Evolutionary conservation across 1,140 invertebrate species (phyloP), one percentile per base, ranked within the genome.

Genomic region (Eufriesea mexicana): DNA sequence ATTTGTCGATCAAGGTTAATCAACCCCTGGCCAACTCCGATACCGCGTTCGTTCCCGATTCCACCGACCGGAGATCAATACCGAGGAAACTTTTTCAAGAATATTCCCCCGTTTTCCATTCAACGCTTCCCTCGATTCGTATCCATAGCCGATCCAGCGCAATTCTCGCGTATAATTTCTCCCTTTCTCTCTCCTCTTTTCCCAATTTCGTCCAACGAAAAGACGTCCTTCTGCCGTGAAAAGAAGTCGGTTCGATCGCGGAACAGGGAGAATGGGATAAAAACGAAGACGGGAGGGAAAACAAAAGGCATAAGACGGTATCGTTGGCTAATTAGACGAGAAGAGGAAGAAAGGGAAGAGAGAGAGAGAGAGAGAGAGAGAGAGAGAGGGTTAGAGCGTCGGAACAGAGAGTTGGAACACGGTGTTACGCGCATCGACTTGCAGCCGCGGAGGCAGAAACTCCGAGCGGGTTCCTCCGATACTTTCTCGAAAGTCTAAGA

Each of bases 401-500:
- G n/a, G n/a, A n/a, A n/a, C n/a, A n/a, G n/a, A n/a, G n/a, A n/a
- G n/a, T n/a, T n/a, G n/a, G 23, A 51, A 47, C 20, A 72, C 35
- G 68, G 4, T 14, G 35, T 10, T 64, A 57, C 35, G 83, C 75
- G 16, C 42, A 59, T 54, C 67, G 49, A 66, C 35, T 85, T 72
- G 76, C 54, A 20, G 14, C 9, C 9, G 55, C 20, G 20, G 49
- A 67, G 25, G 51, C 35, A 35, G 42, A 75, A 82, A 85, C 81
- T 87, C 51, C 2, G 55, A 28, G 25, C 20, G 23, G 28, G 73
- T 45, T 86, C 71, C 79, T 75, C 35, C 45, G 75, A 78, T 77
- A 72, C 67, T 66, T 72, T 28, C n/a, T 9, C 35, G 55, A 64
- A 87, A 87, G 84, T 75, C 66, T 73, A 79, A 86, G 72, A 80